Evolutionary conservation across 2,888 invertebrate species (phyloP), one percentile per base, ranked within the genome.

Genomic region (Creontiades dilutus): DNA sequence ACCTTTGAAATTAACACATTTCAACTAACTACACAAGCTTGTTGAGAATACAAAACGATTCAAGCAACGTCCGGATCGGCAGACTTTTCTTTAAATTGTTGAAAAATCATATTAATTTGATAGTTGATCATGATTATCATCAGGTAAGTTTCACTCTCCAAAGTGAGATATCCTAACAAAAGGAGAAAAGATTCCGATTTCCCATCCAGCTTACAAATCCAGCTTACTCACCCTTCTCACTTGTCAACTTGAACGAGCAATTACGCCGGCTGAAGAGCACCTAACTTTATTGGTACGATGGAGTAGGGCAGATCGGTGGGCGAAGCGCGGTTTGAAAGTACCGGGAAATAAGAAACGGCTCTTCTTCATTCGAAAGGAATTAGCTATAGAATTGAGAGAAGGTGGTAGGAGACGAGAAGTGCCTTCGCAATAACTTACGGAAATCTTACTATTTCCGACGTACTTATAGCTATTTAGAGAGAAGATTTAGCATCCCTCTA

Each of bases 391-490:
- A 55, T 61, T 85, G 57, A 57, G 27, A 19, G 84, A 14, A 84
- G 37, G 57, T n/a, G 28, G 57, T 28, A 19, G 52, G 27, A 52
- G 82, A 9, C 52, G 82, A 57, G 85, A 85, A 57, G 85, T 61
- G 85, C 85, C 61, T 61, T 85, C 85, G 85, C 85, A 85, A 85
- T 85, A 85, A 85, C 85, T 85, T 57, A 85, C 57, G 46, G 37
- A 57, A 85, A 85, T 85, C 85, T 85, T 55, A 85, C 85, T 85
- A 85, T 61, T 55, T 85, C 55, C 37, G 52, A 85, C 61, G 37
- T 57, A 61, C 85, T 85, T 57, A 85, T 82, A 52, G 37, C 57
- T 85, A 85, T 61, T 85, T 85, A 28, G 55, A 85, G 85, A 85
- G 57, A 61, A 55, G 55, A 55, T 85, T 85, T 23, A 11, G 5